phyloP scores from a whole-genome alignment of 1,140 invertebrate genomes.

The Helicoverpa zea region DNA sequence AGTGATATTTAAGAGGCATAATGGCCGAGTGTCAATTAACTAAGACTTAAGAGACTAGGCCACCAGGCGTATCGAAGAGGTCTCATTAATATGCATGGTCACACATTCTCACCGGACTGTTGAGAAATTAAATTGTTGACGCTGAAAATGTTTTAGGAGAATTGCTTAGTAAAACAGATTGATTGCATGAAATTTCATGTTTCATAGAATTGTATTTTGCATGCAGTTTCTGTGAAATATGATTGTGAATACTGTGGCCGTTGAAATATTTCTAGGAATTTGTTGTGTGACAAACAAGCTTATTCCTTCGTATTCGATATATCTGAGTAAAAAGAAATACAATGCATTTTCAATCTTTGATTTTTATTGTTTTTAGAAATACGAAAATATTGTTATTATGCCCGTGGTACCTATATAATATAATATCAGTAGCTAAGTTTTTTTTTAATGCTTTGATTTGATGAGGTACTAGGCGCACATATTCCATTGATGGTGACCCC shows the following conservation, averaged over 20 bases:
- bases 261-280: too few species aligned
- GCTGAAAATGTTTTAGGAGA: not conserved
- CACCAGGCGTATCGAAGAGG: slow-evolving; percentile 7
- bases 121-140: slow-evolving; percentile 7
- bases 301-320: too few species aligned
- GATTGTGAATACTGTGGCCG: too few species aligned
- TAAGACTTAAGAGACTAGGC: slow-evolving; percentile 2
- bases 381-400: too few species aligned
- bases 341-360: too few species aligned
- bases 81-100: slow-evolving; percentile 45
- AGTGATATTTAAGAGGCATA: slow-evolving; percentile 16
- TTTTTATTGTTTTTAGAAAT: too few species aligned
- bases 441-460: not conserved
- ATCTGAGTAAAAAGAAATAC: too few species aligned
- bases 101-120: slow-evolving; percentile 29
- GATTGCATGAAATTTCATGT: not conserved
- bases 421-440: not conserved
- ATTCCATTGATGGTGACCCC: not conserved
- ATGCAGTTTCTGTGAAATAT: too few species aligned
- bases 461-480: slow-evolving; percentile 1
- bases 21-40: slow-evolving; percentile 38
- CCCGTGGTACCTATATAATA: too few species aligned
- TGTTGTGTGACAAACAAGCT: too few species aligned
- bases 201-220: too few species aligned
- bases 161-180: slow-evolving; percentile 9